Conservation (phyloP, 1,140 invertebrate species). For the Monomorium pharaonis region DNA sequence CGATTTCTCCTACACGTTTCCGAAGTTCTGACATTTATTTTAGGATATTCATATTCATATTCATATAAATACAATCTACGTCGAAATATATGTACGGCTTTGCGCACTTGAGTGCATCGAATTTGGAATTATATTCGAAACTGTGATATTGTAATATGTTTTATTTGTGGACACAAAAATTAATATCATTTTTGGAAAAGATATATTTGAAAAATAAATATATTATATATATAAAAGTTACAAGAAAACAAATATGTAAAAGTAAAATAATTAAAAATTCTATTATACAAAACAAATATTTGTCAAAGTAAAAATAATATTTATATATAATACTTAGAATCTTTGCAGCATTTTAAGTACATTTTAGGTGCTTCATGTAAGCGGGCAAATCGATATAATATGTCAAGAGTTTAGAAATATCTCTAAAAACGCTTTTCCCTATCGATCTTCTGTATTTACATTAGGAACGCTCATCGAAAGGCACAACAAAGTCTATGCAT, state of each 20-base stretch:
- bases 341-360: neutral
- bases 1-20: too few species aligned
- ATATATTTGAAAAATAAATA: neutral
- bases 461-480: conserved; percentile 7
- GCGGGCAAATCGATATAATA: conserved; percentile 64
- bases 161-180: neutral
- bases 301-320: neutral
- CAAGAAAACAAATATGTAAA: too few species aligned
- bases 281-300: neutral
- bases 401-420: conserved; percentile 33
- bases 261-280: neutral
- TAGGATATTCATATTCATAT: too few species aligned
- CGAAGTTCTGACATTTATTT: too few species aligned
- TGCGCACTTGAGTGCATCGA: too few species aligned
- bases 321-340: neutral
- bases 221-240: too few species aligned
- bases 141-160: neutral
- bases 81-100: too few species aligned
- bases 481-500: conserved; percentile 42
- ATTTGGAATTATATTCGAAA: neutral
- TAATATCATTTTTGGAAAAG: neutral
- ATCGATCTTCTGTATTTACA: neutral
- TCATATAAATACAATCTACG: too few species aligned
- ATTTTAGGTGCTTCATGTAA: conserved; percentile 59
- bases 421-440: neutral